Evolutionary conservation across 2,888 invertebrate species (phyloP), one percentile per base, ranked within the genome.

Genomic region (Nomada fucata): DNA sequence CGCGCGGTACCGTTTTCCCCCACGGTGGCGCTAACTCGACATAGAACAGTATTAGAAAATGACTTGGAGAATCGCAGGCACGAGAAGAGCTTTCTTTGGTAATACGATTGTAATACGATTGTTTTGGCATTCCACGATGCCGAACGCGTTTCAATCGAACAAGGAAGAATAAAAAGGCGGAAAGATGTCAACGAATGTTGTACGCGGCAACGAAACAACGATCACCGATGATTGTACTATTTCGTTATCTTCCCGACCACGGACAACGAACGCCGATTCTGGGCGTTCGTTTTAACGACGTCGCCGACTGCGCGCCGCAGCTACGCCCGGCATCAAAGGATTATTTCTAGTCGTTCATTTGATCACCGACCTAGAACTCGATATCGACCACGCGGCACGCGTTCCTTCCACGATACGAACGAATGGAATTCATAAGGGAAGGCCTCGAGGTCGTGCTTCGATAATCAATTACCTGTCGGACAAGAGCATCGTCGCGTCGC

Each of bases 1-100:
- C 52, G n/a, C 36, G 11, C 20, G 36, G n/a, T 26, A 60, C 36
- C 61, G 44, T 76, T 57, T 44, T 53, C 74, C 79, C 82, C 65
- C 71, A 86, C 68, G 82, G 85, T 57, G 11, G 68, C 57, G 71
- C 61, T 65, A 82, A 73, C 36, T 60, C 5, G 36, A 52, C 29
- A n/a, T 73, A 60, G 60, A 52, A 29, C 75, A 64, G 68, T 47
- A 72, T 59, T 68, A 79, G 72, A 70, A 64, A 84, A 77, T 47
- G 61, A 69, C 53, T 52, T 52, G 69, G 70, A 76, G 73, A 59
- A 60, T 67, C 63, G 61, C 67, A 73, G 77, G 79, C 79, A 78
- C 79, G 78, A 79, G 60, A 65, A 78, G 60, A 71, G 78, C 59
- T 70, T 63, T 29, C 2, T 59, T 26, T 29, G 64, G 70, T 52